Percentiles rank a stretch among this genome's conserved stretches.
Evolutionary conservation across 2,797 vertebrate genomes (phyloP).

Genomic region (Vireo griseus): DNA sequence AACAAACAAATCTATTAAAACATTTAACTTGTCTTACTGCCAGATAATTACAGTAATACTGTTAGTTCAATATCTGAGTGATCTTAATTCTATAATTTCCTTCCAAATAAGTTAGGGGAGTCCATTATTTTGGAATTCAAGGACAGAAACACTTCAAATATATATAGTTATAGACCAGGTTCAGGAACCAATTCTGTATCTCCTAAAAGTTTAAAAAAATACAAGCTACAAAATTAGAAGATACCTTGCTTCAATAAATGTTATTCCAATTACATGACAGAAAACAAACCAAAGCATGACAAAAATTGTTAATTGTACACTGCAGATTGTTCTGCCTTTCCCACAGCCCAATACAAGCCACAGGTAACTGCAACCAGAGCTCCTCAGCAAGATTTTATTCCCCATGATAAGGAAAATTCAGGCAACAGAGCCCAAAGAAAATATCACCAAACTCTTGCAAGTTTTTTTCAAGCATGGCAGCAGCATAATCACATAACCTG

Average conservation of each 20-base stretch:
- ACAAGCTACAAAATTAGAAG: not conserved
- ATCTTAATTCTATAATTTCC: not conserved
- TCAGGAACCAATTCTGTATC: not conserved
- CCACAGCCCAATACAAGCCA: not conserved
- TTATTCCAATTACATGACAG: not conserved
- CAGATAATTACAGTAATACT: not conserved
- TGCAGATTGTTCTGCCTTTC: not conserved
- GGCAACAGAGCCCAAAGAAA: not conserved
- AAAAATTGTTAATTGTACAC: not conserved
- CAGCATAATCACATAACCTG: not conserved
- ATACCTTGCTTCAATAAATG: not conserved
- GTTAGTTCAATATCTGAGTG: not conserved
- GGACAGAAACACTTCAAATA: not conserved
- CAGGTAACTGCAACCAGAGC: not conserved
- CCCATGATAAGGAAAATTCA: not conserved
- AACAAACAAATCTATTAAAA: not conserved
- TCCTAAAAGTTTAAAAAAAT: not conserved
- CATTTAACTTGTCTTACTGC: not conserved
- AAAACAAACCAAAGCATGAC: not conserved
- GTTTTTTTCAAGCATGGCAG: not conserved
- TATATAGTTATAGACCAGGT: not conserved
- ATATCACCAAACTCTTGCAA: not conserved
- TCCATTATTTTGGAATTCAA: not conserved
- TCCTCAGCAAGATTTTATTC: not conserved
- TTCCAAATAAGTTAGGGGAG: not conserved